A percentile compares a stretch with the other conserved stretches of the same genome.
Evolutionary conservation across 2,888 invertebrate species (phyloP).

Genomic region (Ochlodes sylvanus): DNA sequence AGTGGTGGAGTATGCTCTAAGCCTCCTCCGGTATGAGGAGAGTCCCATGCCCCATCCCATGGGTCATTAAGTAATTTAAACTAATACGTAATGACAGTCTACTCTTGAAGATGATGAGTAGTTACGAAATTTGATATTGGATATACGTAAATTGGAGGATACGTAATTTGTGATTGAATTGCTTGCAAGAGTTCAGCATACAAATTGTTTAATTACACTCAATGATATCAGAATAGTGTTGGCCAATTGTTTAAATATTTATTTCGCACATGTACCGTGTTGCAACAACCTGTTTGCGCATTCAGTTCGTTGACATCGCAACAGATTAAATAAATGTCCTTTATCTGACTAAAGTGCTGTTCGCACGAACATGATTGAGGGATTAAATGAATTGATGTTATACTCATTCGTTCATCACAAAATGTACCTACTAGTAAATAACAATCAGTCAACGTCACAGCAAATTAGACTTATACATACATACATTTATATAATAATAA

Average conservation of each 20-base stretch:
- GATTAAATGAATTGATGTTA: not conserved
- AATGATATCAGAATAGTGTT: conserved; percentile 1
- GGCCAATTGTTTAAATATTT: conserved; percentile 23
- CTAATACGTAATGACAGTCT: too few relatives aligned
- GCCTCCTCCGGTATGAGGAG: too few relatives aligned
- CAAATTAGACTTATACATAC: too few relatives aligned
- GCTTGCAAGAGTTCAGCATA: not conserved
- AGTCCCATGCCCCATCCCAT: too few relatives aligned
- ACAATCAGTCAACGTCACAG: too few relatives aligned
- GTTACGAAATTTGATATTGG: too few relatives aligned
- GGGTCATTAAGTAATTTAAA: too few relatives aligned
- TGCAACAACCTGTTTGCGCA: conserved; percentile 10
- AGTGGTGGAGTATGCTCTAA: too few relatives aligned
- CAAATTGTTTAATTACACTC: conserved; percentile 12
- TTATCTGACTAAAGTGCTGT: not conserved
- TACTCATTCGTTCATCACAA: not conserved
- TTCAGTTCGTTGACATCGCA: conserved; percentile 6
- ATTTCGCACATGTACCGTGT: conserved; percentile 1
- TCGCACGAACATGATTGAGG: not conserved
- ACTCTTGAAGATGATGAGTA: too few relatives aligned
- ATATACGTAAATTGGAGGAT: too few relatives aligned
- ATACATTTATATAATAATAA: too few relatives aligned
- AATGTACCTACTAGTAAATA: too few relatives aligned
- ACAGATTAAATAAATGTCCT: conserved; percentile 1
- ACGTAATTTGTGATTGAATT: not conserved